Percentiles rank a stretch among this genome's conserved stretches.
Conservation (phyloP, 2,888 invertebrate species). For the Latheticus oryzae region DNA sequence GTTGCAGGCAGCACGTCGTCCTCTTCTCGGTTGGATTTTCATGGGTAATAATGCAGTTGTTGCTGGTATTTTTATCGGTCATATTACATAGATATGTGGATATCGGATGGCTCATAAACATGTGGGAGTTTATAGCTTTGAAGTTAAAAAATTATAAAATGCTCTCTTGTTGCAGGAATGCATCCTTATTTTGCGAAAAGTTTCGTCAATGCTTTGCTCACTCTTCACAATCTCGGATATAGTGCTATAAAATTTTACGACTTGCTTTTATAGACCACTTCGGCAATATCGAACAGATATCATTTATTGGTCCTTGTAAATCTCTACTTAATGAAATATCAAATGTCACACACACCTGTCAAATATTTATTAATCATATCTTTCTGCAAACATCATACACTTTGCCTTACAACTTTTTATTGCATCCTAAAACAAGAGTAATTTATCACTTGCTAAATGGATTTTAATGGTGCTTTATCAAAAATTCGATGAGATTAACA, state of each 20-base stretch:
- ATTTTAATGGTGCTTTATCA: slow-evolving; percentile 39
- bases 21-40: slow-evolving; percentile 31
- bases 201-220: slow-evolving; percentile 26
- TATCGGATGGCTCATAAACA: slow-evolving; percentile 48
- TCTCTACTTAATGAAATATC: slow-evolving; percentile 63
- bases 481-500: slow-evolving; percentile 26
- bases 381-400: slow-evolving; percentile 51
- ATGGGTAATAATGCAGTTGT: slow-evolving; percentile 47
- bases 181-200: slow-evolving; percentile 34
- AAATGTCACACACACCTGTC: slow-evolving; percentile 63
- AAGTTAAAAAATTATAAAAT: slow-evolving; percentile 44
- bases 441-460: slow-evolving; percentile 41
- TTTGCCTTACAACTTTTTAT: slow-evolving; percentile 43
- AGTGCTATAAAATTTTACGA: slow-evolving; percentile 62
- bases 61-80: slow-evolving; percentile 48
- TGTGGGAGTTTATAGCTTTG: slow-evolving; percentile 47
- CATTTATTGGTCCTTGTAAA: slow-evolving; percentile 64
- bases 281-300: slow-evolving; percentile 63
- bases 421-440: slow-evolving; percentile 39
- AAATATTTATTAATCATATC: slow-evolving; percentile 57
- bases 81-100: slow-evolving; percentile 46
- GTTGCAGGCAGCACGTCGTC: slow-evolving; percentile 44
- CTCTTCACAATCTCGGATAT: slow-evolving; percentile 56
- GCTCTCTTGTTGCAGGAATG: slow-evolving; percentile 35
- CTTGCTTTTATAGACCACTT: slow-evolving; percentile 62